A percentile compares a stretch with the other conserved stretches of the same genome.
Conservation (phyloP, 2,888 invertebrate species). For the Acleris laterana region DNA sequence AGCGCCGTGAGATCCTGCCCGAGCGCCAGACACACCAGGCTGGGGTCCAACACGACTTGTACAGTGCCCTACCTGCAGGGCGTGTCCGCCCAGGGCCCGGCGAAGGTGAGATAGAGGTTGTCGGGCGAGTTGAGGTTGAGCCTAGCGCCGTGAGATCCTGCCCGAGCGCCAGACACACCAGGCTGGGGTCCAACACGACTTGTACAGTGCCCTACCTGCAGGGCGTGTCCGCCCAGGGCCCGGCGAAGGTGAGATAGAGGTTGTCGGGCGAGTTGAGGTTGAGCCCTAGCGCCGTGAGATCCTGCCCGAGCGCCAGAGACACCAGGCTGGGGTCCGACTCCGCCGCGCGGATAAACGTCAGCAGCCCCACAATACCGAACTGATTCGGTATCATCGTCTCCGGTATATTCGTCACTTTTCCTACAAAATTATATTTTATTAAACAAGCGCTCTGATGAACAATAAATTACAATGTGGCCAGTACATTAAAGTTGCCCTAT, state of each 20-base stretch:
- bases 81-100: constrained; percentile 99
- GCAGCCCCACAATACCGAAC: constrained; percentile 99
- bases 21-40: constrained; percentile 97
- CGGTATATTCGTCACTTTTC: constrained; percentile 99
- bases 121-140: constrained; percentile 99
- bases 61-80: constrained; percentile 90
- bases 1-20: constrained; percentile 99
- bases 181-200: constrained; percentile 74
- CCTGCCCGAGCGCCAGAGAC: constrained; percentile 98
- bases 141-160: constrained; percentile 99
- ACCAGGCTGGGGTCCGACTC: constrained; percentile 99
- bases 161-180: constrained; percentile 98
- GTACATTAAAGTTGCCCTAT: constrained; percentile 47
- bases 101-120: constrained; percentile 98
- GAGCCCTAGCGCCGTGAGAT: constrained; percentile 98
- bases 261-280: constrained; percentile 99
- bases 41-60: constrained; percentile 54
- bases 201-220: constrained; percentile 87
- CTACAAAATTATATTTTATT: constrained; percentile 68
- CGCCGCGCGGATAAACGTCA: constrained; percentile 98
- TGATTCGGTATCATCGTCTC: constrained; percentile 99
- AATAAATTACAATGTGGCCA: constrained; percentile 33
- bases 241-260: constrained; percentile 98
- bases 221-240: constrained; percentile 99
- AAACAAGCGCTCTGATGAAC: not conserved